These are phyloP conservation scores for Esox niger DNA, from an alignment of 2,113 vertebrate genomes.

Conservation along the genomic window DNA sequence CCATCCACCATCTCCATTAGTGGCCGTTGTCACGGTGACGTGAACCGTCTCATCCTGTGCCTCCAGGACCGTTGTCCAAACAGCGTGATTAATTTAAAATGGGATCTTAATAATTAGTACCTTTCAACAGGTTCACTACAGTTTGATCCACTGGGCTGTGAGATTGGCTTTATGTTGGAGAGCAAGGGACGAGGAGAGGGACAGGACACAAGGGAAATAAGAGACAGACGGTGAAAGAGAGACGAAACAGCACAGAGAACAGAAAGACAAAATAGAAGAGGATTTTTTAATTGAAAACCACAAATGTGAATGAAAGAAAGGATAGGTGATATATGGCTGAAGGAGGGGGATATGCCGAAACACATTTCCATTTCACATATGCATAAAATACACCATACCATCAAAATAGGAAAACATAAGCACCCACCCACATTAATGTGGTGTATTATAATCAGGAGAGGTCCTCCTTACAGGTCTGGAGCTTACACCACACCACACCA, in stretches of 20 bases:
- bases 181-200: background rate
- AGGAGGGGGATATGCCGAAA: no score
- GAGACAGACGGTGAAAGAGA: background rate
- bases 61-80: background rate
- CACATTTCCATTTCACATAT: no score
- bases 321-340: background rate
- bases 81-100: conserved; percentile 35
- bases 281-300: background rate
- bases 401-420: no score
- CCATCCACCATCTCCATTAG: conserved; percentile 15
- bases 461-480: no score
- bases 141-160: background rate
- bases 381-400: no score
- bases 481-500: background rate
- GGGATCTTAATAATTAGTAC: conserved; percentile 28
- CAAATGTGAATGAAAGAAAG: background rate
- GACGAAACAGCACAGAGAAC: background rate
- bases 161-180: no score
- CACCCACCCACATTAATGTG: no score
- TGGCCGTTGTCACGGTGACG: conserved; percentile 42
- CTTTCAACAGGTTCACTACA: conserved; percentile 18
- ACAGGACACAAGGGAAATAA: background rate
- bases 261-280: background rate
- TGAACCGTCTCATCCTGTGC: conserved; percentile 28
- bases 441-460: no score